Conservation (phyloP, 1,140 invertebrate genomes). For the Drosophila virilis region DNA sequence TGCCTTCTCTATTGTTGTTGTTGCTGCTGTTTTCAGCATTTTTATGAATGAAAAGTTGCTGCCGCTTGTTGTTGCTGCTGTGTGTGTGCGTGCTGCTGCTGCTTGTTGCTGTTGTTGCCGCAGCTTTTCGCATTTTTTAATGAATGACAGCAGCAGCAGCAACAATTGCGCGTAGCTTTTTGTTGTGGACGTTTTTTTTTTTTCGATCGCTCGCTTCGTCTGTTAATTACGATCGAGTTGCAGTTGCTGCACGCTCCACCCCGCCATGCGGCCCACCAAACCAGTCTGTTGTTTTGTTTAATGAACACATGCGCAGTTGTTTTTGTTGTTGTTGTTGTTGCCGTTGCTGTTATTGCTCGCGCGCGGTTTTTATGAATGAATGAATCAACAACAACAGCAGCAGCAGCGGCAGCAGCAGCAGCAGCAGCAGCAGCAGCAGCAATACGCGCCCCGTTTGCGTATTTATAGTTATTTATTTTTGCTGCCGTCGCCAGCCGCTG, state of each 20-base stretch:
- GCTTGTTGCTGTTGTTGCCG: constrained; percentile 10
- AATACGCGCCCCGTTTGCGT: constrained; percentile 52
- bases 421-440: constrained; percentile 21
- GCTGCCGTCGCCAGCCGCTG: constrained; percentile 46
- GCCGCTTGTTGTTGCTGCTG: constrained; percentile 7
- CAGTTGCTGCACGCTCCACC: constrained; percentile 13
- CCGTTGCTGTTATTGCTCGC: constrained; percentile 38
- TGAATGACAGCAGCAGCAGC: constrained; percentile 39
- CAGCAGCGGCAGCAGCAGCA: constrained; percentile 23
- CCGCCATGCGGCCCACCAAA: not conserved
- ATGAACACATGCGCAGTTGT: constrained; percentile 50
- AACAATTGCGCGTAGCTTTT: constrained; percentile 44
- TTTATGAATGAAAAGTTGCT: constrained; percentile 59
- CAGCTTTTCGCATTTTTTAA: constrained; percentile 43
- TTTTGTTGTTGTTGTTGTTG: constrained; percentile 34
- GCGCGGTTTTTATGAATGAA: constrained; percentile 74
- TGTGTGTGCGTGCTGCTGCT: constrained; percentile 2
- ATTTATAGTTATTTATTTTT: constrained; percentile 79
- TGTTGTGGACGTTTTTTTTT: constrained; percentile 26
- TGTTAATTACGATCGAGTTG: constrained; percentile 47
- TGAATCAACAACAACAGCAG: constrained; percentile 54
- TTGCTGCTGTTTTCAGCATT: constrained; percentile 37
- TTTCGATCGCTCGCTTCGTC: constrained; percentile 4
- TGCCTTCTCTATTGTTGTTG: constrained; percentile 10
- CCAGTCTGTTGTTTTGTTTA: constrained; percentile 46